Base-by-base conservation (phyloP, 1,140 invertebrate species). In the Saccostrea echinata region DNA sequence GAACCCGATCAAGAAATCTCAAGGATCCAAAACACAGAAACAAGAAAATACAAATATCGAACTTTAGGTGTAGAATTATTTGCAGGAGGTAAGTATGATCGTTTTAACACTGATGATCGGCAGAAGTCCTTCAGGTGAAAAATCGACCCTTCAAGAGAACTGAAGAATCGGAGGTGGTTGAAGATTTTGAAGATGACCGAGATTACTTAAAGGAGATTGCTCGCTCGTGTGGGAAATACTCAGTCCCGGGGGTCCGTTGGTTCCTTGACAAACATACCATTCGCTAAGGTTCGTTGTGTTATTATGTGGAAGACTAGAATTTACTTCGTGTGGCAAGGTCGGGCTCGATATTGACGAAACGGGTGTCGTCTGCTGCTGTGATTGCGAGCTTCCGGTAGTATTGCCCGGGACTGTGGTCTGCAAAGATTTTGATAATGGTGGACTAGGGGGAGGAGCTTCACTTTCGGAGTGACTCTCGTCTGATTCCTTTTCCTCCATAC, bases 261-360 rank as follows among this genome's bases (percentile, higher is more conserved):
- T 93, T 86, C 95, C 95, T 91, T 96, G 96, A 90, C 96, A 96
- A 55, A 96, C 95, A 93, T 97, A 96, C 97, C 97, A 96, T 92
- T 97, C 96, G 92, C 95, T 95, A 89, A 96, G 91, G 91, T 96
- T 94, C 84, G 96, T 95, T 30, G 93, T 91, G 82, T 91, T 86
- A 24, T 89, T 86, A 81, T 90, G 86, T 24, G 84, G 71, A 55
- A 90, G 71, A 88, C 71, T 64, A 27, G 86, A 52, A 64, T 84
- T 89, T 53, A 88, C 83, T 35, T 89, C 89, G 53, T 88, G 57
- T 52, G 89, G 83, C 84, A 90, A 85, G 33, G 84, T 85, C 1
- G 89, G 80, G 61, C 88, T 90, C 18, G 90, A 91, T 21, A 90
- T 61, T 57, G 83, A 86, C 83, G 90, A 83, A 87, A 88, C 52